Base-by-base conservation (phyloP, 2,888 invertebrate genomes). In the Clostera curtula region DNA sequence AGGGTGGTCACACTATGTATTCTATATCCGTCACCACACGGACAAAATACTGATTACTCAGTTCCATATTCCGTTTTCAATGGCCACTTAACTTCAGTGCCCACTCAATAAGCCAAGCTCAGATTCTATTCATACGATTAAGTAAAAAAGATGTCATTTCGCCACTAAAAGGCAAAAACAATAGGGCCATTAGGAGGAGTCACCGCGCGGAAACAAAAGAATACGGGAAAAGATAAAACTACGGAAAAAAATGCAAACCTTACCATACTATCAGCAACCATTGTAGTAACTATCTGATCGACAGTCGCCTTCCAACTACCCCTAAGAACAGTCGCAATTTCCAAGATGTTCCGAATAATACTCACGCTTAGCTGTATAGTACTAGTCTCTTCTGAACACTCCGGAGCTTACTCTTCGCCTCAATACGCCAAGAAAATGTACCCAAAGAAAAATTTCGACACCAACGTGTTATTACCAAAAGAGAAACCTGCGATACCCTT, bases 171-270 rank as follows among this genome's bases (percentile, higher is more conserved):
- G 47, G 54, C 54, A 56, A 60, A 59, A 75, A 82, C 77, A 80
- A 80, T 77, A 56, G 65, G 49, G 24, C 72, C 65, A 82, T 82
- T 80, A 82, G 57, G 56, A 58, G 68, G 76, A 74, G 77, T 76
- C 83, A 74, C 68, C 75, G 79, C 68, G 82, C 83, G 72, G 65
- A 71, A 76, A 82, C 82, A 83, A 83, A 82, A 77, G 79, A 55
- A 51, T 38, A 34, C 48, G 63, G 68, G 72, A 72, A 74, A 65
- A 80, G 79, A 82, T 80, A 83, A 77, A 83, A 82, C 65, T 56
- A 60, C 62, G 57, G 51, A 57, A 56, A 51, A 54, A 49, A 47
- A 40, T n/a, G 49, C 41, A 43, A 39, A 50, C 45, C 47, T 54
- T 36, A 55, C 57, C 69, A 65, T 60, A 68, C 50, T 59, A 69